phyloP scores from a whole-genome alignment of 2,113 vertebrate species.

The Aldabrachelys gigantea region DNA sequence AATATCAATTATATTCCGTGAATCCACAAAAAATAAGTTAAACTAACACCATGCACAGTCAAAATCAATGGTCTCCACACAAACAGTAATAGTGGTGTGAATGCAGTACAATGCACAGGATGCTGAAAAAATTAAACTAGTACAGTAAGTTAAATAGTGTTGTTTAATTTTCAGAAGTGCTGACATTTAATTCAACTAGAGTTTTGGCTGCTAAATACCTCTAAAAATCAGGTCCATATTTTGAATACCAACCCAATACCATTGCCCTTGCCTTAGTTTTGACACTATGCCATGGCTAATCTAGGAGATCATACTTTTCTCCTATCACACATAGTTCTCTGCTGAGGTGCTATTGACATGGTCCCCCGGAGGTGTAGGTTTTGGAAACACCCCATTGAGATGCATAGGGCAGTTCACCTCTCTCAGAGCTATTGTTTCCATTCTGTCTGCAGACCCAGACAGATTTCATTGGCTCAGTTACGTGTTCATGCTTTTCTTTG shows the following conservation, averaged over 20 bases:
- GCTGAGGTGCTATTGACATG: neutral
- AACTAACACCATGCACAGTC: neutral
- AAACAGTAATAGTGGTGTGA: too few species aligned
- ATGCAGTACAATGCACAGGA: neutral
- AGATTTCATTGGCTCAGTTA: neutral
- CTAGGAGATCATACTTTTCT: neutral
- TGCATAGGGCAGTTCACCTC: neutral
- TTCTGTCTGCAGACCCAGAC: neutral
- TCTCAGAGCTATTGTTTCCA: neutral
- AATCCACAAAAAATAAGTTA: neutral
- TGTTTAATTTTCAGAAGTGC: neutral
- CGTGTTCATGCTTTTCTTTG: neutral
- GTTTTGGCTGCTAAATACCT: neutral
- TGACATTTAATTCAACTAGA: neutral
- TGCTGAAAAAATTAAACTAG: neutral
- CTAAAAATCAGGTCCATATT: neutral
- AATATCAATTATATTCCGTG: neutral
- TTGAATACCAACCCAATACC: neutral
- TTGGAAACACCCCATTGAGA: neutral
- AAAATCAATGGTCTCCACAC: too few species aligned
- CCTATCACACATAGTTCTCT: neutral
- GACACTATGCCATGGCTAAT: neutral
- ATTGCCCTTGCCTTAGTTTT: neutral
- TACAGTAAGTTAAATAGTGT: neutral
- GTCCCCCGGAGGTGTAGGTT: neutral